Evolutionary conservation across 1,140 invertebrate genomes (phyloP), one percentile per base, ranked within the genome.

Genomic region (Zaprionus kolodkinae): DNA sequence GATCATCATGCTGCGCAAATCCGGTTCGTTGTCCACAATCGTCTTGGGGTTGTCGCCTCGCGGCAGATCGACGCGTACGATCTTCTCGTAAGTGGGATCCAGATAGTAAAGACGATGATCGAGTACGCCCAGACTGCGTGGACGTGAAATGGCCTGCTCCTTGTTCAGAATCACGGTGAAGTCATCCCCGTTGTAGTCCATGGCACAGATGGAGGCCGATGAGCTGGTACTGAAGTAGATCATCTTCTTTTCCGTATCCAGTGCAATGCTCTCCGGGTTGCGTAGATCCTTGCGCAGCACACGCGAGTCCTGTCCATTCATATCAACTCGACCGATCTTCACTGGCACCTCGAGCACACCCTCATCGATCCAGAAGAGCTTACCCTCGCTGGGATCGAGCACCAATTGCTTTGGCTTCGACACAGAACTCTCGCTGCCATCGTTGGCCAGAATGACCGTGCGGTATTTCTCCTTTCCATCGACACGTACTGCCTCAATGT

Each of bases 351-450:
- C 97, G 72, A 95, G 96, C 13, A 97, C 97, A 6, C 99, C 99
- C 76, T 97, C 97, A 91, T 99, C 99, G 3, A 98, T 95, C 98
- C 99, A 99, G 93, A 98, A 99, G 7, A 99, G 92, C 93, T 96
- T 96, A 48, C 98, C 99, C 81, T 97, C 96, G 3, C 95, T 94
- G 0, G 99, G 98, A 94, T 99, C 98, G 1, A 99, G 93, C 66
- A 96, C 97, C 55, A 99, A 95, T 0, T 96, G 95, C 79, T 96
- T 96, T 0, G 99, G 99, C 83, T 96, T 96, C 0, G 97, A 96
- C 10, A 99, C 97, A 0, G 97, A 98, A 0, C 94, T 95, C 57
- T 94, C 95, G 63, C 96, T 97, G 0, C 98, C 98, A 86, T 98
- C 96, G 91, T 99, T 99, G 0, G 96, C 96, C 17, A 99, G 92